A percentile compares a stretch with the other conserved stretches of the same genome.
Conservation (phyloP, 2,888 invertebrate species). For the Euclidia mi region DNA sequence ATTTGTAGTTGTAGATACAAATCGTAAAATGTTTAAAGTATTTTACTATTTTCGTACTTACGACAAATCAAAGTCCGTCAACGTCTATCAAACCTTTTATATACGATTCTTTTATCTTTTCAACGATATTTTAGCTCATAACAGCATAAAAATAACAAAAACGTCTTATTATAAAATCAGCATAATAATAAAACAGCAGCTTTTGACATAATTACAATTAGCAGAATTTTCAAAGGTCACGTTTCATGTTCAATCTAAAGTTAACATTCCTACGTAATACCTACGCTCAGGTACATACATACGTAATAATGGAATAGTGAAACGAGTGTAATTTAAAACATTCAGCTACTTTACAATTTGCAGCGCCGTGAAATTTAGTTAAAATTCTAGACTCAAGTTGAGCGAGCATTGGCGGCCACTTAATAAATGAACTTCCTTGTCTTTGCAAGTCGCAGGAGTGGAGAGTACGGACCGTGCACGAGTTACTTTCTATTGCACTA, state of each 20-base stretch:
- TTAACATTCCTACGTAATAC: not conserved
- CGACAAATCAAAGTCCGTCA: too few species aligned
- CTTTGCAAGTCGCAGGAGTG: conserved; percentile 52
- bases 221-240: conserved; percentile 8
- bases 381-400: conserved; percentile 64
- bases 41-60: too few species aligned
- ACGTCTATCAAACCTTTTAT: not conserved
- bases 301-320: conserved; percentile 30
- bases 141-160: conserved; percentile 1
- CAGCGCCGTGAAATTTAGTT: conserved; percentile 66
- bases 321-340: conserved; percentile 50
- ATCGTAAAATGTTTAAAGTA: too few species aligned
- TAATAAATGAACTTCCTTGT: conserved; percentile 71
- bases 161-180: conserved; percentile 1
- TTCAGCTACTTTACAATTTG: conserved; percentile 50
- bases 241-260: not conserved
- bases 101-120: conserved; percentile 10
- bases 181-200: conserved; percentile 6
- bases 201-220: conserved; percentile 13
- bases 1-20: too few species aligned
- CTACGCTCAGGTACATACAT: conserved; percentile 8
- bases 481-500: conserved; percentile 8
- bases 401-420: conserved; percentile 65
- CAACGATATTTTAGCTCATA: not conserved
- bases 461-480: conserved; percentile 11